Percentiles rank a stretch among this genome's conserved stretches.
Evolutionary conservation across 2,113 vertebrate species (phyloP).

Genomic region (Neotragus pygmaeus): DNA sequence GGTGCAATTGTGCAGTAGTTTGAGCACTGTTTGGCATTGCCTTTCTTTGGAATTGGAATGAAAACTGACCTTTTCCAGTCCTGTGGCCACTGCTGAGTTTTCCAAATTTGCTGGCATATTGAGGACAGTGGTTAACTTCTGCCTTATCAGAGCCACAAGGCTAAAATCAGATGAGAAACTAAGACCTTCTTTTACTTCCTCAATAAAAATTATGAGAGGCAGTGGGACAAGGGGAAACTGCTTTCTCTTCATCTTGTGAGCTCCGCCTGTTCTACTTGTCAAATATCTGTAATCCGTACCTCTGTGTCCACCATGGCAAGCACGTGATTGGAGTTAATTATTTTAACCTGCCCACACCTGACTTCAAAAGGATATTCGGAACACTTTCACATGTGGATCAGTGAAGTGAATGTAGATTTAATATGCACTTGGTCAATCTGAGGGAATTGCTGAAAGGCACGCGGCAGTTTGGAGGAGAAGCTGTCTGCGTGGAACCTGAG

Average conservation of each 20-base stretch:
- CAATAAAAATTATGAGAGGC: neutral
- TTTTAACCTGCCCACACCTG: slow-evolving; percentile 6
- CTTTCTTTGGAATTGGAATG: too few species aligned
- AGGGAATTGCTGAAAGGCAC: neutral
- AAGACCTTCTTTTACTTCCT: neutral
- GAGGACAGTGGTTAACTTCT: neutral
- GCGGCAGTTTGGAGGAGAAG: neutral
- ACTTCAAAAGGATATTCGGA: neutral
- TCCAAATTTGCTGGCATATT: too few species aligned
- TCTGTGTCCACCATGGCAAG: neutral
- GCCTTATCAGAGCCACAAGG: neutral
- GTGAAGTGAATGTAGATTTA: neutral
- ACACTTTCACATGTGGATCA: neutral
- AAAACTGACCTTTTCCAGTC: too few species aligned
- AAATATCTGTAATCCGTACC: neutral
- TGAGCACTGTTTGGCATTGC: too few species aligned
- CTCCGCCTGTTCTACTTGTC: neutral
- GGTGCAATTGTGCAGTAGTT: too few species aligned
- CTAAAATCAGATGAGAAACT: too few species aligned
- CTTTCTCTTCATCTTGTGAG: too few species aligned
- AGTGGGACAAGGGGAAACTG: too few species aligned
- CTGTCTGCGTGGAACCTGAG: neutral
- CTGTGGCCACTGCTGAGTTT: too few species aligned
- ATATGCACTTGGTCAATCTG: neutral
- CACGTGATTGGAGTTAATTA: neutral